These are phyloP conservation scores for Laticauda colubrina DNA, from an alignment of 2,113 vertebrate species.

Conservation along the genomic window DNA sequence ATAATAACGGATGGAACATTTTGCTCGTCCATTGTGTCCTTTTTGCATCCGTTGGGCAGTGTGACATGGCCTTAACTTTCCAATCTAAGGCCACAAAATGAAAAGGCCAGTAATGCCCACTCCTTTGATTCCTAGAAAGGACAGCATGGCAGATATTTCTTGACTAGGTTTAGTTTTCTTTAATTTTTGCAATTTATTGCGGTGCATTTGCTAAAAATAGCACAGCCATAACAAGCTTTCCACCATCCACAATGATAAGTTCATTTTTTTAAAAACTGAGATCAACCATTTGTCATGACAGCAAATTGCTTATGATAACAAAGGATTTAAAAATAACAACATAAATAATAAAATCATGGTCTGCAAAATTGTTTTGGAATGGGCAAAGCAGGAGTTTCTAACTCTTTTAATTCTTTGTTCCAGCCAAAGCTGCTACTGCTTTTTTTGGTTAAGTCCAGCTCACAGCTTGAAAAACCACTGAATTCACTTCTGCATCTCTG, in stretches of 20 bases:
- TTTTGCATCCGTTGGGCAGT: no score
- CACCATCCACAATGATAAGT: not conserved
- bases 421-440: not conserved
- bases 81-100: not conserved
- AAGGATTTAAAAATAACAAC: not conserved
- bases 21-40: no score
- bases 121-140: not conserved
- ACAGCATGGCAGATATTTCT: not conserved
- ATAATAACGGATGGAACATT: no score
- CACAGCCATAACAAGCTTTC: not conserved
- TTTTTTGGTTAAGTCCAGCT: slow-evolving; percentile 2
- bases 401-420: not conserved
- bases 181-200: not conserved
- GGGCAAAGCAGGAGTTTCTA: not conserved
- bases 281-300: not conserved
- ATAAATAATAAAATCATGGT: not conserved
- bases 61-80: no score
- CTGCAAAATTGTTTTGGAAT: not conserved
- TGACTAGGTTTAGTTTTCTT: not conserved
- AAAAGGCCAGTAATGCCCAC: not conserved
- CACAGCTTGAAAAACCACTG: slow-evolving; percentile 10
- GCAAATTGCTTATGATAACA: not conserved
- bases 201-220: not conserved
- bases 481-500: slow-evolving; percentile 41
- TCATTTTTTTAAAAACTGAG: not conserved